Evolutionary conservation across 1,140 invertebrate species (phyloP).

Genomic region (Temnothorax nylanderi): DNA sequence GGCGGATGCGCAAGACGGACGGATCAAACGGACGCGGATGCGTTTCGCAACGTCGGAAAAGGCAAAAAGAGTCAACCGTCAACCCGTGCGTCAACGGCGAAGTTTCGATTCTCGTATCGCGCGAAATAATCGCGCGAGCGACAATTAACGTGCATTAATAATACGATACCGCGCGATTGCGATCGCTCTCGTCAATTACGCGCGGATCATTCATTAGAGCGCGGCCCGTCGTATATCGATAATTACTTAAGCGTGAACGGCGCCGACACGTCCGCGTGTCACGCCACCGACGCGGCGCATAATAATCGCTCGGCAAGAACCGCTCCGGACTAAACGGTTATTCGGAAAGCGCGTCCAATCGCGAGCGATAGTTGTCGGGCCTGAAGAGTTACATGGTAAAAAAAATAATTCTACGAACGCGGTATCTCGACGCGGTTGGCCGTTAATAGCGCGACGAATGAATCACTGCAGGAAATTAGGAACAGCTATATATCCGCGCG

Average conservation of each 20-base stretch:
- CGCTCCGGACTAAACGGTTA: neutral
- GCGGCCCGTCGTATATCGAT: neutral
- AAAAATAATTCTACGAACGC: neutral
- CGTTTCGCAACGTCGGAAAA: constrained; percentile 36
- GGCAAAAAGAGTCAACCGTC: neutral
- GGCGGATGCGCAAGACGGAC: neutral
- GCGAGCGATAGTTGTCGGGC: neutral
- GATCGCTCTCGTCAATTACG: constrained; percentile 13
- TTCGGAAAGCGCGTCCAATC: constrained; percentile 28
- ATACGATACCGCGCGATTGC: constrained; percentile 34
- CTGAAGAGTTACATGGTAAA: neutral
- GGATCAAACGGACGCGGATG: neutral
- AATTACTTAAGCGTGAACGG: constrained; percentile 33
- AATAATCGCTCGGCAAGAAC: constrained; percentile 14
- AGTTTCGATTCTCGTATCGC: neutral
- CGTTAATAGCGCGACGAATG: neutral
- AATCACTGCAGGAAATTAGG: neutral
- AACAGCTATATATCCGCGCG: neutral
- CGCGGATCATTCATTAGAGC: constrained; percentile 13
- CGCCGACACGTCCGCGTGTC: neutral
- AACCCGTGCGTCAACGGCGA: neutral
- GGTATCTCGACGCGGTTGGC: neutral
- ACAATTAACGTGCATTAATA: constrained; percentile 23
- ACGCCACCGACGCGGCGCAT: neutral
- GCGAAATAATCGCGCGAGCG: neutral